These are phyloP conservation scores for Drosophila simulans DNA, from an alignment of 1,140 invertebrate species.

Conservation along the genomic window DNA sequence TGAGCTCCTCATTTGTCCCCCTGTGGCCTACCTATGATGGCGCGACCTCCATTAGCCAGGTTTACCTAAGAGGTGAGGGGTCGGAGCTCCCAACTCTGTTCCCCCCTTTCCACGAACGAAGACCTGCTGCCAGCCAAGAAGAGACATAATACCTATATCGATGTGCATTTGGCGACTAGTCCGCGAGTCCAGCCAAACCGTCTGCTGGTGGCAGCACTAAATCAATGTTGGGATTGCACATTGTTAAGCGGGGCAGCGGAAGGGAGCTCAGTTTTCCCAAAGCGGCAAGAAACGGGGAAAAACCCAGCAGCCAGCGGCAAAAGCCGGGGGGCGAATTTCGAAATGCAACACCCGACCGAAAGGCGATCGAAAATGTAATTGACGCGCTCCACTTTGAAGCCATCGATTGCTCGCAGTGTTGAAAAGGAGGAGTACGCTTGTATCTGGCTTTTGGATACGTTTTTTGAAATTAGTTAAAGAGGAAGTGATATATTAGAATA, in stretches of 20 bases:
- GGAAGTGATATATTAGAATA: too few relatives aligned
- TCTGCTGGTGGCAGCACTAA: constrained; percentile 29
- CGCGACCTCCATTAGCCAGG: constrained; percentile 8
- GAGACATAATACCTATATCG: constrained; percentile 43
- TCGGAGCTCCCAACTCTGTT: not conserved
- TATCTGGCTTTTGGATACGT: too few relatives aligned
- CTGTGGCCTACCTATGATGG: constrained; percentile 9
- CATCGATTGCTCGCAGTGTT: constrained; percentile 1
- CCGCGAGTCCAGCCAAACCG: not conserved
- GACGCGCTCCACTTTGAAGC: constrained; percentile 29
- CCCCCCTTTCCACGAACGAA: not conserved
- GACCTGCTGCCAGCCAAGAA: constrained; percentile 15
- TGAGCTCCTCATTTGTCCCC: constrained; percentile 1
- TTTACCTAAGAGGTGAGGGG: not conserved
- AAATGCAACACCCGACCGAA: constrained; percentile 25
- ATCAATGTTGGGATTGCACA: constrained; percentile 31
- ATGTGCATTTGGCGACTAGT: constrained; percentile 33
- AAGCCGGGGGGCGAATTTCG: constrained; percentile 18
- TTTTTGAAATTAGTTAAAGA: too few relatives aligned
- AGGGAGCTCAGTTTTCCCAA: not conserved
- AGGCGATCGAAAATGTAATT: constrained; percentile 45
- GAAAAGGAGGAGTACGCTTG: too few relatives aligned
- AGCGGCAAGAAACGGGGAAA: not conserved
- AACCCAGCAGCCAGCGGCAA: constrained; percentile 4
- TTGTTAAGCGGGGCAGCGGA: not conserved